Evolutionary conservation across 1,140 invertebrate genomes (phyloP).

Genomic region (Papilio dardanus): DNA sequence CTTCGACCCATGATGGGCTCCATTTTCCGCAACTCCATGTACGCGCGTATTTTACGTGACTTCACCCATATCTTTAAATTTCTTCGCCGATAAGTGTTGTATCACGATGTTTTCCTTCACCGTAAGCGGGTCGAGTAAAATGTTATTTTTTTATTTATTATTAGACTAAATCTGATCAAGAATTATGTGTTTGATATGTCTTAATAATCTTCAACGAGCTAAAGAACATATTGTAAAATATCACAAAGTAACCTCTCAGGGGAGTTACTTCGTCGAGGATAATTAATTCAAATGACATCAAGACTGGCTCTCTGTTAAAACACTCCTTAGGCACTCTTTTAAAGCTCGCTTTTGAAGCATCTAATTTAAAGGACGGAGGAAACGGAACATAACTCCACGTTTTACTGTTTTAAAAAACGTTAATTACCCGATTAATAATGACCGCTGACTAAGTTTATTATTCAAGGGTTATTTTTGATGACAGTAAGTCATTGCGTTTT

Average conservation of each 20-base stretch:
- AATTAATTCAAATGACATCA: conserved; percentile 56
- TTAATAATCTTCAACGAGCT: not conserved
- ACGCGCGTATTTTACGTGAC: too few species aligned
- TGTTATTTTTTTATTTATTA: not conserved
- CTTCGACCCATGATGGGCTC: too few species aligned
- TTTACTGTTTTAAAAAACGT: conserved; percentile 54
- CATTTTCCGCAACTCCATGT: too few species aligned
- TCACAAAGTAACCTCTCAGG: not conserved
- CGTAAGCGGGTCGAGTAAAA: too few species aligned
- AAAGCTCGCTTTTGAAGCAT: conserved; percentile 38
- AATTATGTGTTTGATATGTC: not conserved
- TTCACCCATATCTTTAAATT: too few species aligned
- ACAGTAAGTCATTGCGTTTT: conserved; percentile 32
- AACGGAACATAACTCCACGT: conserved; percentile 60
- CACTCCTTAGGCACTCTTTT: conserved; percentile 41
- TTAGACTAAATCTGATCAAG: not conserved
- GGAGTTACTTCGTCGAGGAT: conserved; percentile 46
- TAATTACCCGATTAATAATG: conserved; percentile 67
- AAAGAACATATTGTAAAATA: conserved; percentile 2
- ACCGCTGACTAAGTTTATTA: conserved; percentile 40
- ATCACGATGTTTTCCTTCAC: too few species aligned
- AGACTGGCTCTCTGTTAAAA: conserved; percentile 42
- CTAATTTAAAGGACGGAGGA: conserved; percentile 58
- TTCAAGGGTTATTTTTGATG: conserved; percentile 48
- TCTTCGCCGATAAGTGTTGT: too few species aligned